Evolutionary conservation across 2,113 vertebrate genomes (phyloP), one percentile per base, ranked within the genome.

Genomic region (Corapipo altera): DNA sequence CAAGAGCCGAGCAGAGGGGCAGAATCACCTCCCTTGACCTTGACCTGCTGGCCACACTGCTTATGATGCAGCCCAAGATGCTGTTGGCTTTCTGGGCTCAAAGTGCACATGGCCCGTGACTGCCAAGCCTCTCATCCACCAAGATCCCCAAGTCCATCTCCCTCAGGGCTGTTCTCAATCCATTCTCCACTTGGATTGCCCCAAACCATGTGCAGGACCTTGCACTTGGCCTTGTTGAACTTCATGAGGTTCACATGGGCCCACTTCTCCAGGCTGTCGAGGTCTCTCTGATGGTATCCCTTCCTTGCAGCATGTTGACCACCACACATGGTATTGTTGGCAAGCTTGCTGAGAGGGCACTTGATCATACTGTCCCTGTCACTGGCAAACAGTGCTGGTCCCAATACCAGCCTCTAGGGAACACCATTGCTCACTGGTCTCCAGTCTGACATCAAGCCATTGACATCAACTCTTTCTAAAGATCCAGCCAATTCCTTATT

Each of bases 301-400:
- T 37, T 43, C 51, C 43, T 59, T 73, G 4, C 43, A 27, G 21
- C 0, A 0, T 32, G 30, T 12, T 2, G 1, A 12, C 26, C 5
- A 32, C 2, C 0, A 43, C 26, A 49, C 32, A 73, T 14, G 32
- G 39, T 37, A 33, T n/a, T 26, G 32, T 10, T 2, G 10, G 20
- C 11, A 51, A 7, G 49, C 18, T 23, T 43, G 43, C 51, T 44
- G 18, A 44, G 32, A 27, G 12, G 37, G 86, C 37, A 22, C 67
- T 73, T 5, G 3, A 81, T 44, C 37, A 51, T 43, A 22, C 51
- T 43, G 35, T 44, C 69, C 76, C 8, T 44, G 18, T 44, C 59
- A 33, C 32, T 6, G 4, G 57, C 86, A 51, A 27, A 57, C 30
- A 72, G 41, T 15, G 20, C 32, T 19, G 32, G 48, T 51, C 37